phyloP scores from a whole-genome alignment of 92 coral and sea anemone species.

The Micromussa lordhowensis region DNA sequence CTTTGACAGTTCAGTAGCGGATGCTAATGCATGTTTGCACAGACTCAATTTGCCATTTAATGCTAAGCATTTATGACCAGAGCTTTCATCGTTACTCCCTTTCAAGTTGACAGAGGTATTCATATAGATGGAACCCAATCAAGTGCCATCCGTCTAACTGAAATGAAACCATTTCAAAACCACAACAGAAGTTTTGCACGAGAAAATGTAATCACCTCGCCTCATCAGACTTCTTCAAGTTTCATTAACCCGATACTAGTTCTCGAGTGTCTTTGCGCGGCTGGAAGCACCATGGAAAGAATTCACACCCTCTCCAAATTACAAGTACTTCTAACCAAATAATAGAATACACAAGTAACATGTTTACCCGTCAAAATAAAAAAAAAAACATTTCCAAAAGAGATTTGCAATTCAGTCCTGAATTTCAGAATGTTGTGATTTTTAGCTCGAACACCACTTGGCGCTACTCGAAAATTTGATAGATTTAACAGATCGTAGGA shows the following conservation, averaged over 20 bases:
- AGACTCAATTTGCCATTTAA: conserved; percentile 24
- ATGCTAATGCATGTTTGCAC: conserved; percentile 38
- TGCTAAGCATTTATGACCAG: background rate
- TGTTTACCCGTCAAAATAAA: conserved; percentile 25
- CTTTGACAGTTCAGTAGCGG: background rate
- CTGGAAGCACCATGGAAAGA: conserved; percentile 34
- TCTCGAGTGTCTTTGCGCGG: conserved; percentile 61
- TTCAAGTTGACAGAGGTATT: conserved; percentile 45
- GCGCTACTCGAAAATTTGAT: conserved; percentile 20
- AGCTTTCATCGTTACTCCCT: background rate
- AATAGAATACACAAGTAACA: conserved; percentile 19
- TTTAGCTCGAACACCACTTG: background rate
- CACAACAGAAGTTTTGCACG: conserved; percentile 29
- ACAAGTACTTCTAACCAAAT: conserved; percentile 61
- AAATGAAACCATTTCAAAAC: conserved; percentile 19
- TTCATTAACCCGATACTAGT: conserved; percentile 56
- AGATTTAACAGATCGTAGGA: conserved; percentile 41
- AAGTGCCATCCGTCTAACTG: conserved; percentile 3
- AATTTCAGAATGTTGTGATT: background rate
- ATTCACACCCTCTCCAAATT: conserved; percentile 83
- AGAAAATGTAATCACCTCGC: conserved; percentile 36
- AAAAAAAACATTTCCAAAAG: background rate
- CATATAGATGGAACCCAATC: conserved; percentile 28
- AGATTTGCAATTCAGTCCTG: background rate
- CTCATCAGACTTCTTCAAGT: conserved; percentile 17